Base-by-base conservation (phyloP, 2,113 vertebrate species). In the Microcebus jonahi region DNA sequence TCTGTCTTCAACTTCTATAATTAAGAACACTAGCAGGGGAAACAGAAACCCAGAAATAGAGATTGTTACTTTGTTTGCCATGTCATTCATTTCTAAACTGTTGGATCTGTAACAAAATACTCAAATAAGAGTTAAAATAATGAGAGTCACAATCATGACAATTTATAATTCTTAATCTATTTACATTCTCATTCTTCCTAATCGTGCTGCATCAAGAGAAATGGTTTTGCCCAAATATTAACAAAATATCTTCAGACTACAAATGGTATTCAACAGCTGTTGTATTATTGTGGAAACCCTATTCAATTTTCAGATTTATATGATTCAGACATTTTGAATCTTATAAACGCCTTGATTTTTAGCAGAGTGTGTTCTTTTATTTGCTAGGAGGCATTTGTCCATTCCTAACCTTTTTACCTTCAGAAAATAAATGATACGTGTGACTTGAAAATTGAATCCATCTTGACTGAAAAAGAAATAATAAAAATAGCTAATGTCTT, bases 401-500 rank as follows among this genome's bases (percentile, higher is more conserved):
- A 75, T 92, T 88, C 55, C 73, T 95, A 95, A 95, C 91, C 85
- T 94, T 95, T 96, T 96, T 79, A 86, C 89, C 92, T 83, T 82
- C 88, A 87, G 89, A 95, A 96, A 97, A 75, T 61, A 96, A 96
- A 87, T 88, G 85, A 34, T 9, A 29, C 88, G 55, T 14, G 79
- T 94, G 96, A 95, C 79, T 87, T 71, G 57, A 86, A 95, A 97
- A 96, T n/a, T 48, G 83, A 97, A 97, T 97, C 95, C 63, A 71
- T 91, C 50, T 75, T 75, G 63, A 93, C 96, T 91, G 50, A 57
- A 42, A 91, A 93, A 59, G 82, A 91, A 97, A 94, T 88, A 92
- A 75, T 84, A 89, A 94, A 94, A 96, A 50, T 75, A 71, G 90
- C 68, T 90, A 76, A 95, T 84, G 95, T 95, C 93, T 95, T 95